Percentiles rank a stretch among this genome's conserved stretches.
Conservation (phyloP, 2,888 invertebrate genomes). For the Leptinotarsa haldemani region DNA sequence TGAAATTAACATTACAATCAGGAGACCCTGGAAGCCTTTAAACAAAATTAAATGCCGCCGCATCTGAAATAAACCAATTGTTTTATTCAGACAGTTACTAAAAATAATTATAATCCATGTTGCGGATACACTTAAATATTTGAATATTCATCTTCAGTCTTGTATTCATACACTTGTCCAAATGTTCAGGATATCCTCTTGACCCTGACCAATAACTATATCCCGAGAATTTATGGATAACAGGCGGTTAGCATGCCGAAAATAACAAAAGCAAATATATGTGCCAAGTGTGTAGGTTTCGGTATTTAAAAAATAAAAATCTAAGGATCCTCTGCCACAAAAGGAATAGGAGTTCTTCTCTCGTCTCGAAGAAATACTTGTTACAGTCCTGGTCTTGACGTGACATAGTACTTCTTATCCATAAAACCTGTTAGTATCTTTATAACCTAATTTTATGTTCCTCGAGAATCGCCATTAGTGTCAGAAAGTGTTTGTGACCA, state of each 20-base stretch:
- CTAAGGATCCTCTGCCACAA: background rate
- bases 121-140: no score
- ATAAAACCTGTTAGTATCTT: slow-evolving; percentile 44
- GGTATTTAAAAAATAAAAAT: background rate
- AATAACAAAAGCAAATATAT: slow-evolving; percentile 10
- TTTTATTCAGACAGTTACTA: no score
- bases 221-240: background rate
- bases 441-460: slow-evolving; percentile 41
- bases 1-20: no score
- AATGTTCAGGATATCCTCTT: slow-evolving; percentile 16
- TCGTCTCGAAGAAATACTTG: background rate
- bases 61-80: no score
- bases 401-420: slow-evolving; percentile 32
- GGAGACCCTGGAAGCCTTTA: no score
- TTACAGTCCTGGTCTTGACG: slow-evolving; percentile 3
- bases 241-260: background rate
- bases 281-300: slow-evolving; percentile 4
- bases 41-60: no score
- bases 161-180: no score
- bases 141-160: no score
- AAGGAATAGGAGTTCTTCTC: background rate
- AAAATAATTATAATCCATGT: no score
- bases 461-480: slow-evolving; percentile 24
- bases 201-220: slow-evolving; percentile 11
- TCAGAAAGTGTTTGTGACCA: slow-evolving; percentile 19